Percentiles rank a stretch among this genome's conserved stretches.
Conservation (phyloP, 2,113 vertebrate species). For the Anolis sagrei region DNA sequence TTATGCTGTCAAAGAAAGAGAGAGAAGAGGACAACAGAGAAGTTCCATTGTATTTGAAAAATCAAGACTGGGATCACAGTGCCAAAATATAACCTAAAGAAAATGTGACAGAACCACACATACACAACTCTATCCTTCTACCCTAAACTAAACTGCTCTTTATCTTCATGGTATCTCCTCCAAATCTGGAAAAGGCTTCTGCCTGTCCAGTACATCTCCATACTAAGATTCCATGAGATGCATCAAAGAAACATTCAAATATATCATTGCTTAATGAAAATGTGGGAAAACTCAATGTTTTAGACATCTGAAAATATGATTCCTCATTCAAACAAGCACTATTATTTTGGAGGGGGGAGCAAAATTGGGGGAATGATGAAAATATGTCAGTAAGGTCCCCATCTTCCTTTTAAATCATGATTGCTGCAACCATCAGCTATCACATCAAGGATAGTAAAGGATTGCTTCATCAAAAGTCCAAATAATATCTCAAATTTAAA, state of each 20-base stretch:
- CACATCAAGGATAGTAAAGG: conserved; percentile 28
- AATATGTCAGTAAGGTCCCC: neutral
- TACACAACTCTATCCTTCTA: too few species aligned
- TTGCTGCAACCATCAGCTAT: conserved; percentile 34
- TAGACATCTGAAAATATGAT: neutral
- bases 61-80: too few species aligned
- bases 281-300: neutral
- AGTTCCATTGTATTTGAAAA: too few species aligned
- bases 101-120: too few species aligned
- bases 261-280: neutral
- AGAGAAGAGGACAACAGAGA: too few species aligned
- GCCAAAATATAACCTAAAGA: too few species aligned
- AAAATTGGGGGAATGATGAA: conserved; percentile 39
- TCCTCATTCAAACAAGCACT: neutral
- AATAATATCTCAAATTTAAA: conserved; percentile 48
- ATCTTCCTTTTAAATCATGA: conserved; percentile 25
- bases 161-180: neutral
- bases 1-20: too few species aligned
- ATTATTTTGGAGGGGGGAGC: neutral
- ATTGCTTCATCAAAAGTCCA: conserved; percentile 43
- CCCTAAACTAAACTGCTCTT: neutral
- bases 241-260: neutral
- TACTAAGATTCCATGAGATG: neutral
- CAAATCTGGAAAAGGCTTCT: neutral
- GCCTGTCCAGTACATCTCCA: neutral